Base-by-base conservation (phyloP, 2,797 vertebrate species). In the Etheostoma nigrum region DNA sequence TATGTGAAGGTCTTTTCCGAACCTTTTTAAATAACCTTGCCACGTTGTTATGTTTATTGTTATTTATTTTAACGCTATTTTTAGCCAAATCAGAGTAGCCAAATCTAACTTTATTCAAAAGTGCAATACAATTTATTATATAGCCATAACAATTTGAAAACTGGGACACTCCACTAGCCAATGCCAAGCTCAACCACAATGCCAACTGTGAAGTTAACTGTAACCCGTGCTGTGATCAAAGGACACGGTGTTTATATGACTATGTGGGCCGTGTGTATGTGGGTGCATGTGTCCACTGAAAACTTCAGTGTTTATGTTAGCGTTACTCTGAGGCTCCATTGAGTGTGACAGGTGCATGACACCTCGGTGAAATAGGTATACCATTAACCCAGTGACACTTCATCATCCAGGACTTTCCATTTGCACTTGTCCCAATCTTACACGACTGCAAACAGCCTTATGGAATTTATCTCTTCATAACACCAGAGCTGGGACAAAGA, bases 301-400 rank as follows among this genome's bases (percentile, higher is more conserved):
- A 84, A 86, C 81, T 85, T 73, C 48, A 14, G 54, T 83, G 78
- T 90, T 89, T 81, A 78, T 76, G 23, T 84, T 82, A 61, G 59
- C 76, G 70, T 69, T 60, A 85, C 62, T 82, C 51, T 25, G 49
- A 70, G 65, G 48, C 71, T 61, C 70, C 64, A 47, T 1, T 19
- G 59, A 72, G 55, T 67, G 67, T 54, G 88, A 84, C 84, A 81
- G 81, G 61, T 80, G 44, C 66, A 73, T 45, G 67, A 62, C 74
- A 74, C 72, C 79, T 78, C 73, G 60, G 64, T 63, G 71, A 74
- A 78, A 84, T 69, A 64, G 30, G 58, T 40, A 19, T 51, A 47
- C 21, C 36, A 78, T 72, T 64, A 85, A 81, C 82, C 65, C 40
- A 40, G 58, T 58, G 62, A 73, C 72, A 78, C 66, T 53, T 86